Base-by-base conservation (phyloP, 1,140 invertebrate species). In the Drosophila azteca region DNA sequence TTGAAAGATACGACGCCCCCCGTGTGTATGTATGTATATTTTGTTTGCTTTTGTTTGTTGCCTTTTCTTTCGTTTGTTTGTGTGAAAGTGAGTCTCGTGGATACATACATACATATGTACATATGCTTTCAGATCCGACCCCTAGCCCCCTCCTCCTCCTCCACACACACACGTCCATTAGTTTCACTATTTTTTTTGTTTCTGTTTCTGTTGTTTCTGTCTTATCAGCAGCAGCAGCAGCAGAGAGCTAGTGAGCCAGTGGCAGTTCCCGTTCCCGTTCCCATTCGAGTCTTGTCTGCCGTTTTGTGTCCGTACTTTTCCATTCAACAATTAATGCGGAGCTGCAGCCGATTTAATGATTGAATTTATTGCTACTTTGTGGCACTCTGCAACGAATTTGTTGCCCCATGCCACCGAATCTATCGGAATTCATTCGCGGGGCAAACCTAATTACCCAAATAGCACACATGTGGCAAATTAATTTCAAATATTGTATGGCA, bases 391-490 rank as follows among this genome's bases (percentile, higher is more conserved):
- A 50, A 57, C 54, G 35, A 68, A 71, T 78, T 77, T 9, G 35
- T 39, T 39, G 35, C 35, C 5, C 35, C 35, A 39, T 39, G 35
- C 35, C 35, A 13, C 35, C 17, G 39, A 43, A 11, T 57, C 15
- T 39, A 48, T 41, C 46, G 46, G 46, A 31, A 70, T 60, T 52
- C 17, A 53, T 71, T 54, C 39, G 67, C 45, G 52, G 58, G 66
- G 59, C 51, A 65, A 80, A 73, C 35, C 48, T 77, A 79, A 84
- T 84, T 84, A 85, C 46, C 63, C 64, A 64, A 85, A 85, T 77
- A 81, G 80, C 51, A 61, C 74, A 82, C 78, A 87, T 79, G 78
- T 66, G 63, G 78, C 78, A 87, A 87, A 87, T 87, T 87, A 81
- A 87, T 74, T 82, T 71, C 52, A 81, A 69, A 84, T 70, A 55